Base-by-base conservation (phyloP, 1,140 invertebrate species). In the Dreissena rostriformis region DNA sequence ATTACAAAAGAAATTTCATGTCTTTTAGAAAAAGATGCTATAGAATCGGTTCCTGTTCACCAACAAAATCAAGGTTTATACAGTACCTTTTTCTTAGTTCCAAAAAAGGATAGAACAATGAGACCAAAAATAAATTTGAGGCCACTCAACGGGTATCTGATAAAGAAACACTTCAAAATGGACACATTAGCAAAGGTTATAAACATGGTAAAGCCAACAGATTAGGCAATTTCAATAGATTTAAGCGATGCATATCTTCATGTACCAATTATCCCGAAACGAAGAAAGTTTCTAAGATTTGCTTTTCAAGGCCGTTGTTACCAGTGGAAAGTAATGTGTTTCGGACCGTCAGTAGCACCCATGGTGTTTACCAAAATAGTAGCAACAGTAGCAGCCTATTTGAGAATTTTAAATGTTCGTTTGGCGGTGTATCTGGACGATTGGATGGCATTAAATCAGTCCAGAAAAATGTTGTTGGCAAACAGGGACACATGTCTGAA, bases 101-200 rank as follows among this genome's bases (percentile, higher is more conserved):
- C 80, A 26, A 86, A 86, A 39, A 83, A 83, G 57, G 65, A 68
- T 76, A 71, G 65, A 6, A 39, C 80, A 71, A 11, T 84, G 12
- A 75, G 82, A 67, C 81, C 77, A 17, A 63, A 84, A 0, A 70
- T 84, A 51, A 84, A 86, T 67, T 52, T 81, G 19, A 84, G 28
- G 65, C 49, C 71, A 11, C 49, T 85, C 15, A 86, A 84, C 66
- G 24, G 28, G 78, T 83, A 63, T 79, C 51, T 86, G 6, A 28
- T n/a, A 7, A 76, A 82, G 24, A 74, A 80, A 26, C 75, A 84
- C 57, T 88, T 88, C 81, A 88, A 86, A 78, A 88, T 86, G 84
- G 82, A 84, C 24, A 86, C 81, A 22, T 53, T 84, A 15, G n/a
- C 15, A 39, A 79, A 78, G 53, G 87, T 88, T 6, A 29, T 86